Evolutionary conservation across 2,797 vertebrate genomes (phyloP).

Genomic region (Gallinago solitaria): DNA sequence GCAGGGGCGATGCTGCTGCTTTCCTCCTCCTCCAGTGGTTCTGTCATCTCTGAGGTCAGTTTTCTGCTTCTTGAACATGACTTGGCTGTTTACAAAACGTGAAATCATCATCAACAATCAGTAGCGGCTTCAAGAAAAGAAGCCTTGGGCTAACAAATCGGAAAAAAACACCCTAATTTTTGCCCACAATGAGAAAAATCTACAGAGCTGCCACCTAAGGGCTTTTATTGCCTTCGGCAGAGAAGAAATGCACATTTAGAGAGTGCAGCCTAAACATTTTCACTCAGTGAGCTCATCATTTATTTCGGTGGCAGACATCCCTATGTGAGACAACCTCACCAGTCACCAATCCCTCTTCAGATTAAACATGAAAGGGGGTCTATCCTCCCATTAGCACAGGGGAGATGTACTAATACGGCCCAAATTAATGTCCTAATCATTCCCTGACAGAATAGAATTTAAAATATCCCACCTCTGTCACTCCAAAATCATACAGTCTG

Average conservation of each 20-base stretch:
- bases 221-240: slow-evolving; percentile 69
- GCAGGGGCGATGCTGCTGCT: neutral
- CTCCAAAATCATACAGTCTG: neutral
- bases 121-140: slow-evolving; percentile 57
- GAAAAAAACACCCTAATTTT: slow-evolving; percentile 9
- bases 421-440: slow-evolving; percentile 65
- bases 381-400: slow-evolving; percentile 38
- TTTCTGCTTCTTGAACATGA: slow-evolving; percentile 63
- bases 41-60: slow-evolving; percentile 58
- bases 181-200: slow-evolving; percentile 56
- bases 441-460: slow-evolving; percentile 33
- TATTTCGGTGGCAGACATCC: slow-evolving; percentile 57
- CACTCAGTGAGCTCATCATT: slow-evolving; percentile 56
- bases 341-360: slow-evolving; percentile 60
- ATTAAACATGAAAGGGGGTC: slow-evolving; percentile 67
- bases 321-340: slow-evolving; percentile 23
- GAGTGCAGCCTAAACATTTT: slow-evolving; percentile 64
- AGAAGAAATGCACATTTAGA: slow-evolving; percentile 53
- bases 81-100: slow-evolving; percentile 63
- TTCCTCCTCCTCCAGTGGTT: slow-evolving; percentile 36
- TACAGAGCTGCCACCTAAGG: slow-evolving; percentile 67
- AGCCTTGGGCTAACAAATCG: slow-evolving; percentile 69
- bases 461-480: slow-evolving; percentile 15
- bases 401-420: slow-evolving; percentile 49
- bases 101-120: slow-evolving; percentile 58